Evolutionary conservation across 2,113 vertebrate genomes (phyloP).

Genomic region (Silurus asotus): DNA sequence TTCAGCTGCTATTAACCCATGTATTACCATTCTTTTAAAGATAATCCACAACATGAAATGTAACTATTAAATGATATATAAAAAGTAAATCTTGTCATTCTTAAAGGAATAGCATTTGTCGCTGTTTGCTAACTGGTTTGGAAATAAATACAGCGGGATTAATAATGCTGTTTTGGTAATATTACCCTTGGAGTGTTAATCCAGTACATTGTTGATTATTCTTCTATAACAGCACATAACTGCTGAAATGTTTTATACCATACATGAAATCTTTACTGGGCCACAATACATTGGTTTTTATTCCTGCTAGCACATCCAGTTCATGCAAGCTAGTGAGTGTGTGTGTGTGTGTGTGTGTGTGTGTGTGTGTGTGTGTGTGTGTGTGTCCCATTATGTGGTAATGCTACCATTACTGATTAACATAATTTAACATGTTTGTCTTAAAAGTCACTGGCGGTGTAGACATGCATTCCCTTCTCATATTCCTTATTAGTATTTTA

Average conservation of each 20-base stretch:
- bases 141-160: not conserved
- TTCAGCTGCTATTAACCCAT: not conserved
- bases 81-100: not conserved
- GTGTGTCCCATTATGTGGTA: not conserved
- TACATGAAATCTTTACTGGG: not conserved
- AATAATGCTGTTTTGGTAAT: not conserved
- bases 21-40: not conserved
- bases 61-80: not conserved
- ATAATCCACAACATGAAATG: not conserved
- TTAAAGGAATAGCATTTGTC: not conserved
- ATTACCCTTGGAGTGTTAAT: not conserved
- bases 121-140: not conserved
- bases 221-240: not conserved
- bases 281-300: not conserved
- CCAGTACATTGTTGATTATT: not conserved
- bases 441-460: not conserved
- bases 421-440: not conserved
- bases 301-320: not conserved
- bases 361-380: too few species aligned
- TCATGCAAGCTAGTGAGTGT: not conserved
- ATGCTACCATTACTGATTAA: not conserved
- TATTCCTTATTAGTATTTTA: not conserved
- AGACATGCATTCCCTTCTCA: not conserved
- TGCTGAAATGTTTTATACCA: not conserved
- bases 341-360: not conserved